Evolutionary conservation across 2,888 invertebrate genomes (phyloP).

Genomic region (Volucella inflata): DNA sequence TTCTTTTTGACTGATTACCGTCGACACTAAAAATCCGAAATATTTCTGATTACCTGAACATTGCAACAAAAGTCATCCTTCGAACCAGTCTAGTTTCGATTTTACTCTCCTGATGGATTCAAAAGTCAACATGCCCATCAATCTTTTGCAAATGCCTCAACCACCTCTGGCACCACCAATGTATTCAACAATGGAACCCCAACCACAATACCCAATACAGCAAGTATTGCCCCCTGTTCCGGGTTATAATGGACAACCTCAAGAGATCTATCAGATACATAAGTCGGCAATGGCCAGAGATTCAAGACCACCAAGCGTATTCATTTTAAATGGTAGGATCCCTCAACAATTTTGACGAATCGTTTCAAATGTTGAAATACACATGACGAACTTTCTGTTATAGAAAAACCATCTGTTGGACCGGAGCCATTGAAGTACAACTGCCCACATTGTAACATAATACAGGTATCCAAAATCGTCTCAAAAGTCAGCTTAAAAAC

Average conservation of each 20-base stretch:
- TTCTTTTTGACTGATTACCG: too few species aligned
- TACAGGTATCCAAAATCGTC: conserved; percentile 74
- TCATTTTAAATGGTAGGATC: conserved; percentile 35
- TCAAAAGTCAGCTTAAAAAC: conserved; percentile 73
- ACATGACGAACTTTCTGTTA: not conserved
- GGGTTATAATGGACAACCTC: not conserved
- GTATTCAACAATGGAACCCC: conserved; percentile 34
- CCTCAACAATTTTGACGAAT: too few species aligned
- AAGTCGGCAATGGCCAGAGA: not conserved
- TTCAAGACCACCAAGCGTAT: conserved; percentile 32
- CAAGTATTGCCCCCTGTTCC: not conserved
- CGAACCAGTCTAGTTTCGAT: not conserved
- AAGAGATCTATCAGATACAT: not conserved
- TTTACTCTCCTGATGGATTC: not conserved
- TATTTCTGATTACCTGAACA: too few species aligned
- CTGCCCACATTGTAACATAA: conserved; percentile 76
- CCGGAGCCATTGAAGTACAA: conserved; percentile 69
- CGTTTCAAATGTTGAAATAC: too few species aligned
- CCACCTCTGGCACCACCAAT: conserved; percentile 49
- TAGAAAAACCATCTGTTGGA: conserved; percentile 68
- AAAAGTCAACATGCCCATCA: not conserved
- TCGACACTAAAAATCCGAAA: too few species aligned
- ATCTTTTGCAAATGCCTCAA: conserved; percentile 31
- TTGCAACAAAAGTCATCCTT: not conserved
- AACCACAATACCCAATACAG: not conserved